phyloP scores from a whole-genome alignment of 1,140 invertebrate genomes.

The Drosophila varians region DNA sequence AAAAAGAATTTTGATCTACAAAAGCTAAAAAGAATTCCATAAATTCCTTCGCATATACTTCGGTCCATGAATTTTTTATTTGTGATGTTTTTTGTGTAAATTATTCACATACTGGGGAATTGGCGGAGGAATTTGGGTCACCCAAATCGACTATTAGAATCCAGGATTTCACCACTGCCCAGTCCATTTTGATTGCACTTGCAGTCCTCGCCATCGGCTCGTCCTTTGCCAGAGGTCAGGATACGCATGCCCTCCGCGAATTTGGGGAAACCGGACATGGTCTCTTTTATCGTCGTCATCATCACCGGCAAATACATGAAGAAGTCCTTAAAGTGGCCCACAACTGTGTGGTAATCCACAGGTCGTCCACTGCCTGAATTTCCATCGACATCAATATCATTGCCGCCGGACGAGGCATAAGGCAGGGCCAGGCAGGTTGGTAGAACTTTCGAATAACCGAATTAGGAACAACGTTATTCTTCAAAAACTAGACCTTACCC shows the following conservation, averaged over 20 bases:
- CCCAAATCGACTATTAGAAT: conserved; percentile 56
- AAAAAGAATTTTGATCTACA: not conserved
- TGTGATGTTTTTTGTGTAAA: not conserved
- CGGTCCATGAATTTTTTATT: conserved; percentile 1
- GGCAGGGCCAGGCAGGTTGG: conserved; percentile 38
- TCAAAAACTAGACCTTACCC: conserved; percentile 44
- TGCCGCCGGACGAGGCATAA: conserved; percentile 29
- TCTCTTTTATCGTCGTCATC: conserved; percentile 78
- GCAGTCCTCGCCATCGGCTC: conserved; percentile 64
- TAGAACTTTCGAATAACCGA: conserved; percentile 26
- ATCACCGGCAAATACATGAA: conserved; percentile 81
- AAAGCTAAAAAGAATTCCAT: too few species aligned
- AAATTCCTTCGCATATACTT: too few species aligned
- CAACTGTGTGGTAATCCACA: conserved; percentile 71
- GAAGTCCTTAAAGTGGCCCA: conserved; percentile 78
- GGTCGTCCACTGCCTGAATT: conserved; percentile 20
- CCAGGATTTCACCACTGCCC: conserved; percentile 52
- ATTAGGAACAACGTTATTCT: conserved; percentile 1
- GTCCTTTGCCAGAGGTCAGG: conserved; percentile 58
- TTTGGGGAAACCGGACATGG: conserved; percentile 78
- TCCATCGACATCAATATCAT: conserved; percentile 59
- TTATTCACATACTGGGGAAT: conserved; percentile 38
- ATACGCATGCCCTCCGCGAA: conserved; percentile 77
- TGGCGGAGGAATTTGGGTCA: conserved; percentile 13
- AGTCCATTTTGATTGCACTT: conserved; percentile 63